These are phyloP conservation scores for Hyperoplus immaculatus DNA, from an alignment of 2,797 vertebrate species.

Conservation along the genomic window DNA sequence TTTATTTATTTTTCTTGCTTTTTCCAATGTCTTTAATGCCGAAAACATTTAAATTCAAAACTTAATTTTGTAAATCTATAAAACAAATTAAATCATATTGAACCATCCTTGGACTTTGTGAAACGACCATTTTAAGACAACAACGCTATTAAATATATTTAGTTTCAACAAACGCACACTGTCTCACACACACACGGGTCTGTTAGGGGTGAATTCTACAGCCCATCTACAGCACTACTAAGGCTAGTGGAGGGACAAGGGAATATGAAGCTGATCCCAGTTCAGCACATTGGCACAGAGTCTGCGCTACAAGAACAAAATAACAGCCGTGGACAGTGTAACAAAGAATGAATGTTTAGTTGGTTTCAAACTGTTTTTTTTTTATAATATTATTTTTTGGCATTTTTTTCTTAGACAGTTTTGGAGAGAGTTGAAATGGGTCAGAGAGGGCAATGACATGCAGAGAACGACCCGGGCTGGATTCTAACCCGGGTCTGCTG, in stretches of 20 bases:
- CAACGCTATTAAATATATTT: neutral
- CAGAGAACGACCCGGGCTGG: too few relatives aligned
- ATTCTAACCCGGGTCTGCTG: too few relatives aligned
- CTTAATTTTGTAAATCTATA: neutral
- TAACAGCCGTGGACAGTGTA: constrained; percentile 18
- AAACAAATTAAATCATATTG: neutral
- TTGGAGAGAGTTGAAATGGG: too few relatives aligned
- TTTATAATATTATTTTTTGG: too few relatives aligned
- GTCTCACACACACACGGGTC: too few relatives aligned
- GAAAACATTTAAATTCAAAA: neutral
- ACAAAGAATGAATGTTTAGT: neutral
- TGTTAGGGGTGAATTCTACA: neutral
- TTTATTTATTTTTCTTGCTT: too few relatives aligned
- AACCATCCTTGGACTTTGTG: constrained; percentile 1
- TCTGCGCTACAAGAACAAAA: neutral
- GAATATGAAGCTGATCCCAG: neutral
- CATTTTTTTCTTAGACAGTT: too few relatives aligned
- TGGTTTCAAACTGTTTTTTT: neutral
- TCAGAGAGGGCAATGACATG: too few relatives aligned
- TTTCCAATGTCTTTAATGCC: too few relatives aligned
- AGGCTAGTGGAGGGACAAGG: neutral
- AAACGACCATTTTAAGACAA: neutral
- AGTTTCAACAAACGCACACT: neutral
- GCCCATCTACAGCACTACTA: neutral
- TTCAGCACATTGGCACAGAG: neutral